Base-by-base conservation (phyloP, 1,140 invertebrate species). In the Diachasma alloeum region DNA sequence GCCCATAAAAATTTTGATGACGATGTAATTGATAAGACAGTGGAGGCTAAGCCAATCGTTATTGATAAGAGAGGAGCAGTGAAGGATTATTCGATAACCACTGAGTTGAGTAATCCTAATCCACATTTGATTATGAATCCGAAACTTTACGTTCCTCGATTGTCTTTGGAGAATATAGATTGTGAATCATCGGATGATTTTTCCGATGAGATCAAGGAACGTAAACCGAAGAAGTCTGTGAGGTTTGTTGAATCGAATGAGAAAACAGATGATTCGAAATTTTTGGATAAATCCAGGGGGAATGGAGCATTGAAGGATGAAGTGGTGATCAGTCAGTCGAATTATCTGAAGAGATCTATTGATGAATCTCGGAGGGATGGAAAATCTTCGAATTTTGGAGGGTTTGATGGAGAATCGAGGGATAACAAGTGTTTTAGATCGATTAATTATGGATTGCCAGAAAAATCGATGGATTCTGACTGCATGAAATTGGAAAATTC, bases 41-140 rank as follows among this genome's bases (percentile, higher is more conserved):
- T 74, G n/a, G 42, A 70, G 42, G 56, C 75, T 4, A 79, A 74
- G 19, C 75, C 75, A 26, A 72, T 77, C 13, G 17, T 79, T 1
- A 79, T 77, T 17, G 67, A 70, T 6, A 59, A 79, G 63, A 44
- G 66, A 0, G 39, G n/a, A 31, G 53, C 5, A 13, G 63, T 22
- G 0, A 24, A 74, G 17, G 79, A 80, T 53, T 71, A 66, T 22
- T 44, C 37, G 11, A 78, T 76, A 10, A 66, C 56, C 0, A 72
- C 44, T 15, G 71, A 17, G 42, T 37, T 78, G 19, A 48, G 17
- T 48, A 80, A 80, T 72, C 71, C 77, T 4, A 78, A 77, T 76
- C 74, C 76, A 24, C n/a, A 72, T 71, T 37, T 80, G 24, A 78
- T 78, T 71, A 74, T 76, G 9, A 71, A 70, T 13, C 76, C 74